Evolutionary conservation across 2,113 vertebrate genomes (phyloP).

Genomic region (Datnioides undecimradiatus): DNA sequence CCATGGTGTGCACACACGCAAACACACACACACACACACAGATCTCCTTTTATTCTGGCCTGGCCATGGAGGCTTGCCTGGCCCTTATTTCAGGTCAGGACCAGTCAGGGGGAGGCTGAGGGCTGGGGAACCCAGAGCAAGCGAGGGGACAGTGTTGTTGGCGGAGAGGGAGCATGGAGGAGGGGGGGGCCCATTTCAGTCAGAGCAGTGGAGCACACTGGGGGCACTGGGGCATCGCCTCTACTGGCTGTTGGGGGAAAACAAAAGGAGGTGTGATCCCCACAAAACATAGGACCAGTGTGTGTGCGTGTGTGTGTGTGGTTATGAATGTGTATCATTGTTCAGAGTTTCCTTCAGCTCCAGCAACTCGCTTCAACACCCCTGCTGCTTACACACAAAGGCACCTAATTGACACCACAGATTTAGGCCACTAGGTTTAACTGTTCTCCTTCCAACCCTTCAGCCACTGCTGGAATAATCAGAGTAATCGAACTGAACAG

Average conservation of each 20-base stretch:
- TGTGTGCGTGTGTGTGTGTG: slow-evolving; percentile 43
- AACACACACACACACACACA: slow-evolving; percentile 43
- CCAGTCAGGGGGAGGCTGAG: slow-evolving; percentile 52
- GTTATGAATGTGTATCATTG: slow-evolving; percentile 72
- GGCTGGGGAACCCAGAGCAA: slow-evolving; percentile 39
- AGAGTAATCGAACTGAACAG: slow-evolving; percentile 41
- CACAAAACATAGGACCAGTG: slow-evolving; percentile 60
- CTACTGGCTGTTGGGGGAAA: slow-evolving; percentile 70
- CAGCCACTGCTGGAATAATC: slow-evolving; percentile 54
- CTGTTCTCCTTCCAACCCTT: slow-evolving; percentile 59
- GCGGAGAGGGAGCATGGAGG: not conserved
- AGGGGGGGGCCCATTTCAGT: slow-evolving; percentile 70
- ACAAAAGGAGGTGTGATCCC: slow-evolving; percentile 77
- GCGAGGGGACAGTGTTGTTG: slow-evolving; percentile 47
- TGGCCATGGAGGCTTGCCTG: slow-evolving; percentile 59
- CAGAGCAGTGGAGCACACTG: slow-evolving; percentile 78
- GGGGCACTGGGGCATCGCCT: slow-evolving; percentile 77
- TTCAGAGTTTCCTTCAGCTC: slow-evolving; percentile 75
- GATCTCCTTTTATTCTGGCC: slow-evolving; percentile 49
- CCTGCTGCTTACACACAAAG: slow-evolving; percentile 73
- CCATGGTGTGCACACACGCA: slow-evolving; percentile 53
- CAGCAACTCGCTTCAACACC: slow-evolving; percentile 74
- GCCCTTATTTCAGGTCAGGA: slow-evolving; percentile 81
- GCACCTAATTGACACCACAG: slow-evolving; percentile 79
- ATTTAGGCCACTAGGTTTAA: slow-evolving; percentile 75